Base-by-base conservation (phyloP, 2,113 vertebrate species). In the Cololabis saira region DNA sequence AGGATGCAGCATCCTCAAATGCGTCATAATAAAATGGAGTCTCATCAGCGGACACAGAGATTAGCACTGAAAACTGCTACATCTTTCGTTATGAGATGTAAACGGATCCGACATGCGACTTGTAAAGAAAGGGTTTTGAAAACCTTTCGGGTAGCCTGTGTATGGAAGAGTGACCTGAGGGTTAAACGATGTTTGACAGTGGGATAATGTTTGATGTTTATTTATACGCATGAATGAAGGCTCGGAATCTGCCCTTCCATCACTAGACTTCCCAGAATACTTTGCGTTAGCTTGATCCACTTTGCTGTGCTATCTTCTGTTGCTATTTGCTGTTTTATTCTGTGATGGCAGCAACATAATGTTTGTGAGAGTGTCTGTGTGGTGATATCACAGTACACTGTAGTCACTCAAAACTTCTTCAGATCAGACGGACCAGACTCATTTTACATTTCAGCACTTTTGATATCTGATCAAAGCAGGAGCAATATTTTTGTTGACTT, bases 221-320 rank as follows among this genome's bases (percentile, higher is more conserved):
- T 59, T 74, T 60, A 16, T 62, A 69, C 68, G 91, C 88, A 80
- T 89, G 90, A 89, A 90, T 91, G 90, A 54, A 84, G 60, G 57
- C 64, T 67, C 82, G 84, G 92, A 92, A 93, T 93, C 84, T 87
- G 84, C 71, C 74, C n/a, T n/a, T 67, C 41, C 80, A 60, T 91
- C 85, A 87, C 78, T 49, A 18, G 42, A 57, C 61, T 68, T 57
- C 80, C 88, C 84, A 86, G 6, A 86, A 83, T 81, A 2, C 83
- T 18, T 81, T 63, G 71, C 67, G 66, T 17, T 54, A 1, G 45
- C 60, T 45, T 0, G 13, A 67, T 43, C 50, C 40, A 4, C 49
- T 65, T 22, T 1, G 22, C 43, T 21, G 14, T 5, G 16, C 51
- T 11, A 37, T 76, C 47, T 70, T 63, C 21, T 45, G 52, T 42